Conservation (phyloP, 2,797 vertebrate species). For the Delichon dasypus region DNA sequence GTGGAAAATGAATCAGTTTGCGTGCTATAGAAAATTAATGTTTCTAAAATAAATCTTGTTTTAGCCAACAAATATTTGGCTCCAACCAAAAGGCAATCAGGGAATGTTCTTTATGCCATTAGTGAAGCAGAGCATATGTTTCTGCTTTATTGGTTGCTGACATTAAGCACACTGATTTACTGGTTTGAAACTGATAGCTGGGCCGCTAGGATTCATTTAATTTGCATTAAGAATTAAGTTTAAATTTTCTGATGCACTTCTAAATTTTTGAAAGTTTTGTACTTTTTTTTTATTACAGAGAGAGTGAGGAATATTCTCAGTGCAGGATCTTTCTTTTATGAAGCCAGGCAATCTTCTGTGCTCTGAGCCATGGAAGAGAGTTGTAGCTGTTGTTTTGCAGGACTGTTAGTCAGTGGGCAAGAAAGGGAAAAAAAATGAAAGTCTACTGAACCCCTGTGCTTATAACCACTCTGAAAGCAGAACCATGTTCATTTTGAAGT, state of each 20-base stretch:
- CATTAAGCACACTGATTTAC: conserved; percentile 42
- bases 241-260: conserved; percentile 12
- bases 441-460: background rate
- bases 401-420: background rate
- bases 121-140: conserved; percentile 63
- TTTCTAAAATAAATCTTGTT: conserved; percentile 65
- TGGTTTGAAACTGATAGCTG: conserved; percentile 25
- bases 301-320: background rate
- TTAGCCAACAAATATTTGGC: conserved; percentile 61
- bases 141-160: conserved; percentile 59
- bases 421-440: background rate
- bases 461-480: background rate
- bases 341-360: background rate
- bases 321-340: background rate
- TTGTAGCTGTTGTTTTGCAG: background rate
- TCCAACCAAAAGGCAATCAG: conserved; percentile 40
- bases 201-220: background rate
- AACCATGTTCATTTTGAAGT: background rate
- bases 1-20: conserved; percentile 55
- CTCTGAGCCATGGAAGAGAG: background rate
- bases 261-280: background rate
- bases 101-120: conserved; percentile 48
- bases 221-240: conserved; percentile 26
- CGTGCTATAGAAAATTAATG: conserved; percentile 50
- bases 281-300: background rate